phyloP scores from a whole-genome alignment of 2,797 vertebrate genomes.

The Rhabdophis nuchalis region DNA sequence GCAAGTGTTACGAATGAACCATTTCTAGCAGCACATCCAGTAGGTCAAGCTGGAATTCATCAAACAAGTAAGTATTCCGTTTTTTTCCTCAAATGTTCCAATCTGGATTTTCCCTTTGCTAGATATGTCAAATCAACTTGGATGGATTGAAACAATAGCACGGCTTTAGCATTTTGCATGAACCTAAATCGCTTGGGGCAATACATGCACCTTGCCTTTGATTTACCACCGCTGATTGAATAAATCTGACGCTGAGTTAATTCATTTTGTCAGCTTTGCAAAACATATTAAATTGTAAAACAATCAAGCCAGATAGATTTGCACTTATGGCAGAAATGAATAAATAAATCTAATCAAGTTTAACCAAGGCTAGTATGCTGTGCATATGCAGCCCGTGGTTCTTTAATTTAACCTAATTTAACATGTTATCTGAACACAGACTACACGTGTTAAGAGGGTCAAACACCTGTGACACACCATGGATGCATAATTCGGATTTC shows the following conservation, averaged over 20 bases:
- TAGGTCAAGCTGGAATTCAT: constrained; percentile 55
- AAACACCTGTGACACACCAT: neutral
- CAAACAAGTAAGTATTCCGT: constrained; percentile 69
- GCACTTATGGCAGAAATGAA: neutral
- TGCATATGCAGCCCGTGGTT: neutral
- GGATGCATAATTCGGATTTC: neutral
- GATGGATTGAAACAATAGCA: neutral
- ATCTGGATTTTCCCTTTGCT: neutral
- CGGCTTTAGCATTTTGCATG: neutral
- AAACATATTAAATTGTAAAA: neutral
- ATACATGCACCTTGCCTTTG: neutral
- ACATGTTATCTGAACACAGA: neutral
- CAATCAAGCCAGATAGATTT: neutral
- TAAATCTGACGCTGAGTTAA: neutral
- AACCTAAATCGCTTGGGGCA: neutral
- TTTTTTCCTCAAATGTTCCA: neutral
- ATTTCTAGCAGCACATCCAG: constrained; percentile 33
- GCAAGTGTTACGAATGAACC: constrained; percentile 57
- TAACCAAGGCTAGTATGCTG: neutral
- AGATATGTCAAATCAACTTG: neutral
- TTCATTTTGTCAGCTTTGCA: neutral
- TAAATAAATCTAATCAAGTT: neutral
- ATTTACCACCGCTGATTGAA: neutral
- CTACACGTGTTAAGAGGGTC: neutral
- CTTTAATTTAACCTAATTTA: neutral